Evolutionary conservation across 2,888 invertebrate species (phyloP).

Genomic region (Pinctada fucata): DNA sequence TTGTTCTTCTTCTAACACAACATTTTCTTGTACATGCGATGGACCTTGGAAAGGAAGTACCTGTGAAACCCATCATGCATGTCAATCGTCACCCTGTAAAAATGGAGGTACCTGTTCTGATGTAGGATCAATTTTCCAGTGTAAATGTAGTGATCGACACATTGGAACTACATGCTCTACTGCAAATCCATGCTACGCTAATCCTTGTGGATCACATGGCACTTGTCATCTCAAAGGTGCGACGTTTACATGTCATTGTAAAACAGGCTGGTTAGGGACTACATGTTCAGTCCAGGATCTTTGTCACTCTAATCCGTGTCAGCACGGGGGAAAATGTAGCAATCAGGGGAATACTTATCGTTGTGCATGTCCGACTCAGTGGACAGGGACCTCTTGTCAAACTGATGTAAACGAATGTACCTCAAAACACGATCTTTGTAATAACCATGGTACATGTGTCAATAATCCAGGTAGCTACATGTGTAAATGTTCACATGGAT

Average conservation of each 20-base stretch:
- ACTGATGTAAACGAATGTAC: background rate
- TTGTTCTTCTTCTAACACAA: too few relatives aligned
- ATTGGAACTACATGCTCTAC: conserved; percentile 16
- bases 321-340: background rate
- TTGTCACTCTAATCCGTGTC: conserved; percentile 8
- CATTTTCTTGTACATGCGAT: too few relatives aligned
- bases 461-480: too few relatives aligned
- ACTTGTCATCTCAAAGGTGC: background rate
- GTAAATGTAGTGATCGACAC: background rate
- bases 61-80: too few relatives aligned
- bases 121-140: too few relatives aligned
- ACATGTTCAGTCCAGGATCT: background rate
- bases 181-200: conserved; percentile 27
- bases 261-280: background rate
- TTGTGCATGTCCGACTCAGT: conserved; percentile 2
- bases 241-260: background rate
- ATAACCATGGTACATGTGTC: too few relatives aligned
- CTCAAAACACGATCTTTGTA: too few relatives aligned
- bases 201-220: background rate
- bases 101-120: too few relatives aligned
- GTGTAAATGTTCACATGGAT: conserved; percentile 1
- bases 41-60: too few relatives aligned
- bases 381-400: conserved; percentile 1
- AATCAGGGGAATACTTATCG: background rate
- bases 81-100: too few relatives aligned